Evolutionary conservation across 2,888 invertebrate species (phyloP), one percentile per base, ranked within the genome.

Genomic region (Himalopsyche anomala): DNA sequence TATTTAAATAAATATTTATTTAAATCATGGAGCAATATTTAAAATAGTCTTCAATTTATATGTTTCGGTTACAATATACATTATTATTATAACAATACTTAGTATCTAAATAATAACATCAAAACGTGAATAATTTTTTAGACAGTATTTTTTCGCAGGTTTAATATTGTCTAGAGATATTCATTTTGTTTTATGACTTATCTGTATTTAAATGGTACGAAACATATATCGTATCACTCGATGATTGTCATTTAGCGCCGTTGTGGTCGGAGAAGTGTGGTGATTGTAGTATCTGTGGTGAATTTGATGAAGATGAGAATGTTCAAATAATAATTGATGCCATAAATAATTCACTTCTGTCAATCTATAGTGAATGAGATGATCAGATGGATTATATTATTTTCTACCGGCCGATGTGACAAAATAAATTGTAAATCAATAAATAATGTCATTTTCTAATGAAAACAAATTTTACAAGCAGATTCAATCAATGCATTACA

Each of bases 401-500:
- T 74, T 36, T 74, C 74, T 74, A 74, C 74, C 36, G 36, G 74
- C 36, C 74, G 36, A 74, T 36, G 15, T 74, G 36, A 74, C 74
- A 74, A 74, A 62, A 74, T 36, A 36, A 74, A 36, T 36, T 74
- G 19, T 36, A 74, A 74, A n/a, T 74, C 74, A 74, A 36, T 74
- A 74, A 74, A 74, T 74, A 74, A 74, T 74, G 74, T 74, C 74
- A 15, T 74, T 74, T 74, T 28, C 74, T 74, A 74, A 15, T 74
- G 28, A 74, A 74, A 74, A 74, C 74, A 74, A 74, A 36, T 74
- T 36, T 74, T 74, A 74, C 74, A 74, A 74, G 74, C 74, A 74
- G 74, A 36, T 74, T 74, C 74, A 74, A 74, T 36, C 74, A 74
- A 74, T 74, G 74, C 74, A 74, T 74, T 38, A 74, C 74, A 74